Conservation (phyloP, 2,113 vertebrate species). For the Mastomys natalensis region DNA sequence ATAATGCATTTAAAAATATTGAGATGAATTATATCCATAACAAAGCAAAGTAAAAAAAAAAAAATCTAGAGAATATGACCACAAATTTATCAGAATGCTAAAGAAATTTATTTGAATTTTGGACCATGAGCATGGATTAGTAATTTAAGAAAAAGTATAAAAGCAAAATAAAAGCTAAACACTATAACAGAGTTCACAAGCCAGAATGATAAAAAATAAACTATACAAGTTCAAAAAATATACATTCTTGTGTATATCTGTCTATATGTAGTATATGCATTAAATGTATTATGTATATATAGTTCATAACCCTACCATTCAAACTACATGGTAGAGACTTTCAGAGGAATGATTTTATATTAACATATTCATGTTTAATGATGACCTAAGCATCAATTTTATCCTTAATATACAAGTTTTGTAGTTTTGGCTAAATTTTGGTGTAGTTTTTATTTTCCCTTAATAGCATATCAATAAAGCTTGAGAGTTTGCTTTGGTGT, state of each 20-base stretch:
- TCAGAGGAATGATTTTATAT: neutral
- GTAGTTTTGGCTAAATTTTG: constrained; percentile 33
- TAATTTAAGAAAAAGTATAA: neutral
- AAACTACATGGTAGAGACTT: neutral
- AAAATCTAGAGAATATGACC: neutral
- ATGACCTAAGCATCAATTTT: neutral
- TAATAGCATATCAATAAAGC: neutral
- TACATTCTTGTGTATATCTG: neutral
- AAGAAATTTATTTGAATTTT: constrained; percentile 20
- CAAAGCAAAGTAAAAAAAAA: neutral
- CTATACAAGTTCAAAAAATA: constrained; percentile 12
- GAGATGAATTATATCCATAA: neutral
- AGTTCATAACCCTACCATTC: neutral
- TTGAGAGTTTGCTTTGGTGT: neutral
- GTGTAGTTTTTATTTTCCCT: neutral
- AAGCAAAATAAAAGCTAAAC: constrained; percentile 28
- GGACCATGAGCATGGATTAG: neutral
- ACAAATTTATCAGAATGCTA: neutral
- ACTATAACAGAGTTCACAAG: constrained; percentile 4
- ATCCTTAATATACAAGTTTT: constrained; percentile 28
- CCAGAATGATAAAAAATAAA: neutral
- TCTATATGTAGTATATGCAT: neutral
- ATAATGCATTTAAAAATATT: constrained; percentile 14
- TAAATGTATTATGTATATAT: too few species aligned
- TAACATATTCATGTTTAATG: neutral